Evolutionary conservation across 2,113 vertebrate species (phyloP), one percentile per base, ranked within the genome.

Genomic region (Phycodurus eques): DNA sequence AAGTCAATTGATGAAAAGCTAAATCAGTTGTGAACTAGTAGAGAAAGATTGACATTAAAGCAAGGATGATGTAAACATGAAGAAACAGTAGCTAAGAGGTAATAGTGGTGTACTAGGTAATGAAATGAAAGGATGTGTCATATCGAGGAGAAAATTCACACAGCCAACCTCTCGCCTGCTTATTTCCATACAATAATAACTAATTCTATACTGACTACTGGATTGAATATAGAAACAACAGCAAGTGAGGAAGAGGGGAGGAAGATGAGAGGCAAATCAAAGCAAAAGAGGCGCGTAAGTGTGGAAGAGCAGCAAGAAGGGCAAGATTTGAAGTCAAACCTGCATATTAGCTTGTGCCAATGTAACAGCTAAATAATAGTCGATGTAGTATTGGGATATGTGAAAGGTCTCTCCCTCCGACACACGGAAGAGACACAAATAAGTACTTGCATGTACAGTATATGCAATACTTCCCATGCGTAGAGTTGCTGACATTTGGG

Each of bases 381-480:
- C 4, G 2, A 1, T 39, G 35, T 0, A 39, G 35, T 39, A 39
- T 39, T 88, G 86, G 83, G 80, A 71, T 76, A 81, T 68, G 80
- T 80, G 80, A 88, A 86, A 81, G 78, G 87, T 89, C 79, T 87
- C 82, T 80, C 84, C 84, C 81, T 89, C 85, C 87, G 79, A 87
- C 87, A 80, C 76, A 75, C 63, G 76, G 71, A 76, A 75, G 81
- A 84, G 83, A 86, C 79, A 86, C 76, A 78, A 70, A 82, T 76
- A 76, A 22, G 81, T 78, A 73, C 54, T 60, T 74, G 80, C 82
- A 46, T 63, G 66, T 39, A 6, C 35, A 72, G 67, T 47, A 51
- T 47, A 56, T n/a, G 69, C 73, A 75, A 31, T 20, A 68, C 68
- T 73, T 43, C 35, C 35, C 35, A 39, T 6, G 69, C 5, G 39